Percentiles rank a stretch among this genome's conserved stretches.
Evolutionary conservation across 2,888 invertebrate species (phyloP).

Genomic region (Pandemis heparana): DNA sequence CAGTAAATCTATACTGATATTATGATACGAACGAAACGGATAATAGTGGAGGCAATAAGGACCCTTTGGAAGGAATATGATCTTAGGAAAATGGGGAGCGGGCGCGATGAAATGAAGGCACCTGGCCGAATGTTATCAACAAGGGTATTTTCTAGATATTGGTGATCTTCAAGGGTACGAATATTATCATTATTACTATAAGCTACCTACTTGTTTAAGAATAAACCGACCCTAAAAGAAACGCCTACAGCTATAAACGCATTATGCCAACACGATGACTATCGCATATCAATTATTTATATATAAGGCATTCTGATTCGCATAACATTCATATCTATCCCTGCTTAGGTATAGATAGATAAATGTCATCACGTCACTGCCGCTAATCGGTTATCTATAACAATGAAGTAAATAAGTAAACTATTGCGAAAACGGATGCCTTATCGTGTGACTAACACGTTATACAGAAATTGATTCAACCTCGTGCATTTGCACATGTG

Average conservation of each 20-base stretch:
- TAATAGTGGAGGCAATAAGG: slow-evolving; percentile 27
- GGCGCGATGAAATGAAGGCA: slow-evolving; percentile 25
- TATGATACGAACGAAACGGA: slow-evolving; percentile 24
- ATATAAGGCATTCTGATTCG: not conserved
- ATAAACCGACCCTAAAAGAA: not conserved
- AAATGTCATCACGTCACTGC: slow-evolving; percentile 3
- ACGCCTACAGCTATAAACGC: too few species aligned
- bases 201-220: not conserved
- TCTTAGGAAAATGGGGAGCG: slow-evolving; percentile 28
- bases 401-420: slow-evolving; percentile 22
- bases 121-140: slow-evolving; percentile 29
- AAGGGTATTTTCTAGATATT: slow-evolving; percentile 29
- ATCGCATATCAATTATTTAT: too few species aligned
- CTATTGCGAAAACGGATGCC: slow-evolving; percentile 32
- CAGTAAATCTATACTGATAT: slow-evolving; percentile 27
- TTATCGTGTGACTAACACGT: slow-evolving; percentile 40
- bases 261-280: too few species aligned
- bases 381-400: slow-evolving; percentile 3
- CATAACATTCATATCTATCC: not conserved
- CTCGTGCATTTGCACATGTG: slow-evolving; percentile 37
- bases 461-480: slow-evolving; percentile 29
- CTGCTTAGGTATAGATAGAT: not conserved
- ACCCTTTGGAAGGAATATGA: slow-evolving; percentile 28
- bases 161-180: slow-evolving; percentile 12
- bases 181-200: slow-evolving; percentile 11